Conservation (phyloP, 1,140 invertebrate genomes). For the Maconellicoccus hirsutus region DNA sequence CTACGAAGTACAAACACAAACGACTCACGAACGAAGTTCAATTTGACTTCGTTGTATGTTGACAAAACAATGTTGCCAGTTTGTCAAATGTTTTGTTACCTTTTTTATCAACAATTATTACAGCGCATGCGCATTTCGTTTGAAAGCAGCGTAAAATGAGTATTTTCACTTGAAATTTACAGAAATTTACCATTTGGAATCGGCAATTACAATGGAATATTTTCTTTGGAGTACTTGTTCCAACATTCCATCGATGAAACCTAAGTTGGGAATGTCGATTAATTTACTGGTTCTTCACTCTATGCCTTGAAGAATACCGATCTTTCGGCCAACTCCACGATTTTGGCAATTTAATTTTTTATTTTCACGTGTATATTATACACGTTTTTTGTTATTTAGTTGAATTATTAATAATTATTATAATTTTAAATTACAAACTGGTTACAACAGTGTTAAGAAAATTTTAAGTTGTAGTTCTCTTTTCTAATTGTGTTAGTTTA, state of each 20-base stretch:
- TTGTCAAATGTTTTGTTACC: background rate
- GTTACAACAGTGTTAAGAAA: background rate
- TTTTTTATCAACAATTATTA: too few species aligned
- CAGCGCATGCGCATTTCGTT: too few species aligned
- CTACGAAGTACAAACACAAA: background rate
- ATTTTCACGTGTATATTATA: constrained; percentile 17
- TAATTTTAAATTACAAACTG: background rate
- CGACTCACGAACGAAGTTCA: too few species aligned
- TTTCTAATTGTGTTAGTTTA: background rate
- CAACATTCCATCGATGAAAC: background rate
- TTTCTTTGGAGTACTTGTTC: background rate
- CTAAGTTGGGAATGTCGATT: background rate
- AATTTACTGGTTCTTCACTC: constrained; percentile 11
- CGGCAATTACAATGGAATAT: too few species aligned
- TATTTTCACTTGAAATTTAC: too few species aligned
- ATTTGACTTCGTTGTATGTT: too few species aligned
- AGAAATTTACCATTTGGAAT: too few species aligned
- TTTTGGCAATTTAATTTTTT: background rate
- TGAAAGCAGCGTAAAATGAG: too few species aligned
- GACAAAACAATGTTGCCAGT: background rate
- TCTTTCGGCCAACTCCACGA: constrained; percentile 18
- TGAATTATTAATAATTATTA: background rate
- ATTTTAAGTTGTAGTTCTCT: background rate
- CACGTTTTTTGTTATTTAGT: constrained; percentile 14
- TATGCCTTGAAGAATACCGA: constrained; percentile 11